Evolutionary conservation across 2,888 invertebrate species (phyloP), one percentile per base, ranked within the genome.

Genomic region (Smittia aterrima): DNA sequence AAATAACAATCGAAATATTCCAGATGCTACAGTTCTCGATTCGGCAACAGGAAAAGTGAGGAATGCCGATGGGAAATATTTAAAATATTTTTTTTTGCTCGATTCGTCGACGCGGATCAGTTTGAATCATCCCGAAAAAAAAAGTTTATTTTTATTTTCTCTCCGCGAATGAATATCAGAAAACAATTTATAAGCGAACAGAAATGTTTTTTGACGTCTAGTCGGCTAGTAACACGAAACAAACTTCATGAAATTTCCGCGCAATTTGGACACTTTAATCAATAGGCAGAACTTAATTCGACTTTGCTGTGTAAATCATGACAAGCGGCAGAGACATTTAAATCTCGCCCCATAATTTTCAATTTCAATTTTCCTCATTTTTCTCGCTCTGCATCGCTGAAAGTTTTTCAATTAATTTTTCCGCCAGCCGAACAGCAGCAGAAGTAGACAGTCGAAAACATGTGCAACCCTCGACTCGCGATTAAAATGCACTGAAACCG

Each of bases 121-220:
- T 27, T 25, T 66, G 1, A 24, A 7, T 24, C 22, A 66, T 38
- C n/a, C n/a, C n/a, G n/a, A n/a, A n/a, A n/a, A n/a, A n/a, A n/a
- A n/a, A n/a, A n/a, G 4, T 64, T 64, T 25, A n/a, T 66, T 66
- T 27, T 27, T 66, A 25, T 13, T 66, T 66, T 58, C 58, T 58
- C 13, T 22, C 22, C 20, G 18, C 22, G 58, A 22, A 58, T 58
- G 38, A 38, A 58, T 58, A 58, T 58, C 22, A 58, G 58, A 58
- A 58, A 58, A 13, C 58, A 58, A 58, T 58, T 58, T 58, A 58
- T 58, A 58, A 22, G 58, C 58, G 22, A 22, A 22, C 13, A 58
- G 16, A 47, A 47, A 13, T 47, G 13, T n/a, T 47, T n/a, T 47
- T n/a, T 47, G n/a, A 47, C 47, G 16, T 47, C 47, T 47, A 7